These are phyloP conservation scores for Scaptomyza flava DNA, from an alignment of 2,888 invertebrate species.

Conservation along the genomic window DNA sequence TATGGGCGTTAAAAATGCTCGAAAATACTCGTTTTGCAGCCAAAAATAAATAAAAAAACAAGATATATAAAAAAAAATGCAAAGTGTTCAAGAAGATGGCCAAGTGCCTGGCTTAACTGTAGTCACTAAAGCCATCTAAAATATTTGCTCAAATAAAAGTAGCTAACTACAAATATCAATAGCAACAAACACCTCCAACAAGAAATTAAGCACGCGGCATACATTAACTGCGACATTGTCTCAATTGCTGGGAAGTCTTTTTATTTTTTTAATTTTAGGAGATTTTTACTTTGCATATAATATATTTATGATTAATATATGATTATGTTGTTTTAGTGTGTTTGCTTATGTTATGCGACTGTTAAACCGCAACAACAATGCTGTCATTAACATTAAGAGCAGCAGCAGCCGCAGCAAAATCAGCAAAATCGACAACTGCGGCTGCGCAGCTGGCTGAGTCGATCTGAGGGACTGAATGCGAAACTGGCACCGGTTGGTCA, in stretches of 20 bases:
- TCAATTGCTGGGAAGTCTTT: not conserved
- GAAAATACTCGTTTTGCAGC: slow-evolving; percentile 31
- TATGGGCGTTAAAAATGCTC: slow-evolving; percentile 39
- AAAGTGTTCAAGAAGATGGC: slow-evolving; percentile 22
- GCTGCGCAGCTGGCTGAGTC: slow-evolving; percentile 36
- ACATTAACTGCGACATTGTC: slow-evolving; percentile 15
- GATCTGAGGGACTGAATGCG: slow-evolving; percentile 38
- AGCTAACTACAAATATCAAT: slow-evolving; percentile 65
- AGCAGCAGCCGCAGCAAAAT: slow-evolving; percentile 29
- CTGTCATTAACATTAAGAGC: slow-evolving; percentile 48
- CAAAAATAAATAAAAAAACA: slow-evolving; percentile 13
- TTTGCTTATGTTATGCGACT: slow-evolving; percentile 63
- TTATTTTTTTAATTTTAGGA: not conserved
- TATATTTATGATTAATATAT: slow-evolving; percentile 38
- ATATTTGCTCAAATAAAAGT: slow-evolving; percentile 57
- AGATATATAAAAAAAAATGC: slow-evolving; percentile 16
- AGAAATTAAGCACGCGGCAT: slow-evolving; percentile 23
- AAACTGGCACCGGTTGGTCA: slow-evolving; percentile 65
- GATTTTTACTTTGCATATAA: slow-evolving; percentile 13
- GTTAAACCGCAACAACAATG: slow-evolving; percentile 50
- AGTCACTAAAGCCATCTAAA: slow-evolving; percentile 29
- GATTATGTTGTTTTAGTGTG: slow-evolving; percentile 52
- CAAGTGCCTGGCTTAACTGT: slow-evolving; percentile 25
- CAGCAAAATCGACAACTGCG: slow-evolving; percentile 23
- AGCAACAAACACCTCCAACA: slow-evolving; percentile 30